Conservation (phyloP, 2,113 vertebrate genomes). For the Leucoraja erinaceus region DNA sequence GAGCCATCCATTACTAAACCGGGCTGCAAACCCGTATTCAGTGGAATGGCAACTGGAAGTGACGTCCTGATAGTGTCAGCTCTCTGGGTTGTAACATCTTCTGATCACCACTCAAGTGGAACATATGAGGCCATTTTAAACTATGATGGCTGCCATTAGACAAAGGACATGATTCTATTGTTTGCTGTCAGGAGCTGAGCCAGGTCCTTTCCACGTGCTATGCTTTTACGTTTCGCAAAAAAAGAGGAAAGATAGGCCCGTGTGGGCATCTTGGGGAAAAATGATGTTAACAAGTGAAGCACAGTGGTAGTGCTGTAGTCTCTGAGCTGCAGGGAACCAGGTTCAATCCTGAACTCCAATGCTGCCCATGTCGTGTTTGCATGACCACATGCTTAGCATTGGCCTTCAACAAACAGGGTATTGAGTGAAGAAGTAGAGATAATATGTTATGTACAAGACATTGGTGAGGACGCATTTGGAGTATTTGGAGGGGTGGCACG, state of each 20-base stretch:
- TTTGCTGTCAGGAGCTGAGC: neutral
- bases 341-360: too few relatives aligned
- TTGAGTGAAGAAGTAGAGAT: too few relatives aligned
- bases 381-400: too few relatives aligned
- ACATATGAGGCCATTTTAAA: neutral
- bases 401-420: too few relatives aligned
- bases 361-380: too few relatives aligned
- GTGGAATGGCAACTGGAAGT: neutral
- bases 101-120: neutral
- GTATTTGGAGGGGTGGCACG: too few relatives aligned
- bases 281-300: neutral
- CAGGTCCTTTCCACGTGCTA: neutral
- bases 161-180: neutral
- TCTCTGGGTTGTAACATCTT: neutral
- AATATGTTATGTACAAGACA: too few relatives aligned
- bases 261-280: neutral
- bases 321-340: too few relatives aligned
- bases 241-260: neutral
- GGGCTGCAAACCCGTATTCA: neutral
- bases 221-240: neutral
- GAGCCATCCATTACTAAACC: neutral
- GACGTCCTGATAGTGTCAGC: neutral
- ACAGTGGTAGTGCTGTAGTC: too few relatives aligned
- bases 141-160: neutral
- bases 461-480: too few relatives aligned